These are phyloP conservation scores for Stigmatopora nigra DNA, from an alignment of 2,113 vertebrate species.

Conservation along the genomic window DNA sequence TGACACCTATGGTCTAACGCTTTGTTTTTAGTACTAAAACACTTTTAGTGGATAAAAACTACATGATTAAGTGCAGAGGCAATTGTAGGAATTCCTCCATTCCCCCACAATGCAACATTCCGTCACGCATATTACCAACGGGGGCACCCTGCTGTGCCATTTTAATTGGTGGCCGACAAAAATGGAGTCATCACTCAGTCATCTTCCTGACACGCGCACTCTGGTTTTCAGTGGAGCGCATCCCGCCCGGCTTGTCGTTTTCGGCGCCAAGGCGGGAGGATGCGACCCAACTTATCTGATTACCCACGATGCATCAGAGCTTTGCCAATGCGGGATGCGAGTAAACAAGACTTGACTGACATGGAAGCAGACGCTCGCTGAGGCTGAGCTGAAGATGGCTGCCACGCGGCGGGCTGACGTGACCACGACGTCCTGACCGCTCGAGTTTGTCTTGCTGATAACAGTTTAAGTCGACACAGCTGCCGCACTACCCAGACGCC, in stretches of 20 bases:
- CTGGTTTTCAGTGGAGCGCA: conserved; percentile 64
- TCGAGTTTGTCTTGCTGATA: neutral
- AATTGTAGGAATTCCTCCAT: conserved; percentile 30
- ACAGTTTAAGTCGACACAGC: conserved; percentile 6
- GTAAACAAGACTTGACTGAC: conserved; percentile 70
- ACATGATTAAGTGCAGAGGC: conserved; percentile 46
- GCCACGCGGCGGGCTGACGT: conserved; percentile 35
- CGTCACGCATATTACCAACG: conserved; percentile 62
- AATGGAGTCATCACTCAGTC: conserved; percentile 39
- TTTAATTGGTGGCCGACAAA: conserved; percentile 66
- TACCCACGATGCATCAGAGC: conserved; percentile 70
- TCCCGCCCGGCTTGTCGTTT: conserved; percentile 55
- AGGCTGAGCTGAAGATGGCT: conserved; percentile 66
- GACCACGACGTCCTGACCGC: neutral
- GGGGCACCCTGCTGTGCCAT: conserved; percentile 47
- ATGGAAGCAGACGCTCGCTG: conserved; percentile 48
- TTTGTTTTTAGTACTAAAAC: conserved; percentile 2
- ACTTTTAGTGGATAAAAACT: conserved; percentile 42
- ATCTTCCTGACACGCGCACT: conserved; percentile 67
- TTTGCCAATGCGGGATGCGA: conserved; percentile 33
- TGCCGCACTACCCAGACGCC: neutral
- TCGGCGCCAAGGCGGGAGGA: conserved; percentile 62
- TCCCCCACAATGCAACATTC: conserved; percentile 45
- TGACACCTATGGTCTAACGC: too few species aligned
- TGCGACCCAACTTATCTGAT: conserved; percentile 73